Evolutionary conservation across 2,797 vertebrate species (phyloP).

Genomic region (Sebastes alutus): DNA sequence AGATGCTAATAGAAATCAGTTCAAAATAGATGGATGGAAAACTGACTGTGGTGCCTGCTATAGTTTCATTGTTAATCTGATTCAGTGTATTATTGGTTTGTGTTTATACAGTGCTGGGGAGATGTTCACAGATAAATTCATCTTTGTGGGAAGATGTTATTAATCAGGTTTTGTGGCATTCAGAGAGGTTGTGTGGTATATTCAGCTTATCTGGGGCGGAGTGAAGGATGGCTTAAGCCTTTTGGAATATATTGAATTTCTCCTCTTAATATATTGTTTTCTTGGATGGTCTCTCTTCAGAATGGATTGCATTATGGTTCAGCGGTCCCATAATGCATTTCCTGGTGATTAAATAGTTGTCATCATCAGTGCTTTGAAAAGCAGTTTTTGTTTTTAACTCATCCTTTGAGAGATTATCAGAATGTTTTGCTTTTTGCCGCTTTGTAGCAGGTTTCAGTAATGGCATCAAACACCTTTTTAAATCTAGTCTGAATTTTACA

Average conservation of each 20-base stretch:
- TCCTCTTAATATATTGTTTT: conserved; percentile 36
- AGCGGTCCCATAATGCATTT: conserved; percentile 18
- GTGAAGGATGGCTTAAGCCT: conserved; percentile 41
- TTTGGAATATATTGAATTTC: conserved; percentile 40
- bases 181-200: conserved; percentile 26
- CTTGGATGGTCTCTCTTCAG: conserved; percentile 15
- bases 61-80: conserved; percentile 31
- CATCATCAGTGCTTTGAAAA: neutral
- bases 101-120: neutral
- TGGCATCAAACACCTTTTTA: neutral
- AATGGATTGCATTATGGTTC: conserved; percentile 22
- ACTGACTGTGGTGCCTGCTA: neutral
- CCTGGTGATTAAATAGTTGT: conserved; percentile 18
- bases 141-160: conserved; percentile 37
- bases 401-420: neutral
- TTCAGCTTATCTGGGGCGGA: conserved; percentile 33
- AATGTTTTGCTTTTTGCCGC: neutral
- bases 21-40: conserved; percentile 15
- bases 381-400: neutral
- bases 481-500: conserved; percentile 1
- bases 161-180: conserved; percentile 44
- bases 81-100: neutral
- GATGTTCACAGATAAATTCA: conserved; percentile 36
- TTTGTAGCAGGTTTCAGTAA: neutral
- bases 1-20: conserved; percentile 10